Base-by-base conservation (phyloP, 1,140 invertebrate genomes). In the Tetranychus urticae region DNA sequence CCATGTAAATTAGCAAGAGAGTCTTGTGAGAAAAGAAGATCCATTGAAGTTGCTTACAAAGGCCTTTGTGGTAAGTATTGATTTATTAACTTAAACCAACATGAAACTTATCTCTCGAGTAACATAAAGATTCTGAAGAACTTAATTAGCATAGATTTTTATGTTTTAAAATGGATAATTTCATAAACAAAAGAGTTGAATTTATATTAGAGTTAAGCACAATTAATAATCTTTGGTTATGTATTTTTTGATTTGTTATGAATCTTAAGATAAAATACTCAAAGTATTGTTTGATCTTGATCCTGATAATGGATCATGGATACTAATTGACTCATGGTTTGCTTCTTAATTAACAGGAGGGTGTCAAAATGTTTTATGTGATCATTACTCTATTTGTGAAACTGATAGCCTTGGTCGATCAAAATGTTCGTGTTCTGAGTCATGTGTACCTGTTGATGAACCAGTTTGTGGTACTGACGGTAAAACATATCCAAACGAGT, bases 21-120 rank as follows among this genome's bases (percentile, higher is more conserved):
- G 70, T 81, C 83, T 8, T 90, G 86, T 73, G 77, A 82, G 61
- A 79, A 81, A 66, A 76, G 79, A 50, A 78, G 80, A 56, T 77
- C 82, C 65, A 84, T 88, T 66, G 76, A 75, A 57, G 78, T 87
- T 33, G 75, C 84, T n/a, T 86, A 88, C 71, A 76, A 80, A 65
- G 85, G 85, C 68, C 79, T 84, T 64, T 89, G 86, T 76, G 84
- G 86, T 88, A 74, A 85, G 85, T 80, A n/a, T 8, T 23, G 23
- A 23, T 23, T 23, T 23, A 23, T 23, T 23, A 23, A 23, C 23
- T 52, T 23, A 57, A 61, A 62, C 2, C 4, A 10, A 47, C 45
- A 63, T 23, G 23, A 23, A 23, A 23, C 23, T 10, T 48, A 31
- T n/a, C 33, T 36, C 60, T 64, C n/a, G 23, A 23, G 23, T 23